Conservation (phyloP, 1,140 invertebrate genomes). For the Cyclina sinensis region DNA sequence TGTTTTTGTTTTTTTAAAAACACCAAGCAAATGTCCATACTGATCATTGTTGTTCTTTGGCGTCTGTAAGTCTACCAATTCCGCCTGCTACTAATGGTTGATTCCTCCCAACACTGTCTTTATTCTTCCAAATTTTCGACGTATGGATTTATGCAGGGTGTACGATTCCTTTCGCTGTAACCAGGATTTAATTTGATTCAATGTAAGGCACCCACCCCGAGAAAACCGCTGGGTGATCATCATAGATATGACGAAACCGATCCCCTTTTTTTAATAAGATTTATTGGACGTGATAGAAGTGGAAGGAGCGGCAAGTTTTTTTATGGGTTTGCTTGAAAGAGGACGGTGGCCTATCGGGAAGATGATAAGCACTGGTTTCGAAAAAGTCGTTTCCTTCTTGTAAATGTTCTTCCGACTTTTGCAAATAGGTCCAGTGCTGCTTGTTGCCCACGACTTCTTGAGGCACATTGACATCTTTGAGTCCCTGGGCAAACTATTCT, state of each 20-base stretch:
- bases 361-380: too few relatives aligned
- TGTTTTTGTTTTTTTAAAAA: not conserved
- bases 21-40: constrained; percentile 24
- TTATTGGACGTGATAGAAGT: not conserved
- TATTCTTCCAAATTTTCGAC: too few relatives aligned
- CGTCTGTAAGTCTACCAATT: constrained; percentile 7
- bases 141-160: not conserved
- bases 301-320: too few relatives aligned
- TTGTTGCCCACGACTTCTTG: not conserved
- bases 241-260: too few relatives aligned
- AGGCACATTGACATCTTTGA: not conserved
- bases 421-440: not conserved
- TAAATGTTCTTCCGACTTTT: not conserved
- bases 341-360: too few relatives aligned
- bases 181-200: too few relatives aligned
- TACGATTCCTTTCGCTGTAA: not conserved
- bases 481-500: too few relatives aligned
- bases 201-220: not conserved
- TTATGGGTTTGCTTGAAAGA: too few relatives aligned
- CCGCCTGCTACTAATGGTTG: constrained; percentile 16
- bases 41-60: not conserved
- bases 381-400: not conserved
- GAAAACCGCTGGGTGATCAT: not conserved
- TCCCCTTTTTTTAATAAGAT: not conserved
- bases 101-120: constrained; percentile 7